phyloP scores from a whole-genome alignment of 2,888 invertebrate species.

The Phalera bucephala region DNA sequence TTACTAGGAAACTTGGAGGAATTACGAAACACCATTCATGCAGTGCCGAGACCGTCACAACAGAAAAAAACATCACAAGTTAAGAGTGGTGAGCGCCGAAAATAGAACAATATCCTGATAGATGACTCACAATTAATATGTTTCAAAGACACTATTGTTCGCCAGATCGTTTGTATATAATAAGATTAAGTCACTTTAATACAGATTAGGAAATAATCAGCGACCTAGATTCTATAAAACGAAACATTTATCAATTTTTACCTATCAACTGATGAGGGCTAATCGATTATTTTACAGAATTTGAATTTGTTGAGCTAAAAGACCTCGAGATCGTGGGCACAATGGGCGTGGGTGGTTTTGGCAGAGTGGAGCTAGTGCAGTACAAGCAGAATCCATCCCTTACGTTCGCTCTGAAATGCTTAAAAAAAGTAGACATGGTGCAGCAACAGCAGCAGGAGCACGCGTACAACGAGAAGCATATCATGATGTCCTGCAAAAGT shows the following conservation, averaged over 20 bases:
- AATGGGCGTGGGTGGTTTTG: constrained; percentile 96
- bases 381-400: constrained; percentile 79
- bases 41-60: constrained; percentile 59
- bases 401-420: constrained; percentile 92
- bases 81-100: constrained; percentile 59
- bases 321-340: constrained; percentile 93
- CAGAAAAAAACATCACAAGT: constrained; percentile 64
- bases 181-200: constrained; percentile 6
- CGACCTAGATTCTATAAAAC: constrained; percentile 10
- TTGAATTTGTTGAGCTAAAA: constrained; percentile 86
- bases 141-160: no score
- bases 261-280: background rate
- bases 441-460: constrained; percentile 95
- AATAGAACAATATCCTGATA: background rate
- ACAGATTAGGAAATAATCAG: constrained; percentile 15
- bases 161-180: constrained; percentile 7
- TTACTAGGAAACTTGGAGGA: constrained; percentile 92
- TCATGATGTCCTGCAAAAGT: constrained; percentile 90
- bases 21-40: constrained; percentile 70
- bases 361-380: constrained; percentile 91
- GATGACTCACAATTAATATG: background rate
- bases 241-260: background rate
- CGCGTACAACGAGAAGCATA: constrained; percentile 93
- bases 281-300: constrained; percentile 63
- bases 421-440: constrained; percentile 94